These are phyloP conservation scores for Cryptocheilus praepositus DNA, from an alignment of 2,888 invertebrate genomes.

Conservation along the genomic window DNA sequence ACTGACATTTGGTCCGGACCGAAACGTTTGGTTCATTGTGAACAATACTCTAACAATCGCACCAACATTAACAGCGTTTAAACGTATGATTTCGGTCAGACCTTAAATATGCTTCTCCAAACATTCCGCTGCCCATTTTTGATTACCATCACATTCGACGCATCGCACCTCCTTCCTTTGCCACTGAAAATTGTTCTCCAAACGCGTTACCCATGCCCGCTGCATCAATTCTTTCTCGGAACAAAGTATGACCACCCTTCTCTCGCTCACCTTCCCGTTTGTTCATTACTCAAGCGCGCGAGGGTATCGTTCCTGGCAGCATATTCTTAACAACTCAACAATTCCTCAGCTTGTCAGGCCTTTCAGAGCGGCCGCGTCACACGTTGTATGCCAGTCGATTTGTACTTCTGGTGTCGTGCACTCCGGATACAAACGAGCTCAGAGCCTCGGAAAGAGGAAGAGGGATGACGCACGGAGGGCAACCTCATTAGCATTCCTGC, in stretches of 20 bases:
- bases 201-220: background rate
- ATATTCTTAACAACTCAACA: constrained; percentile 25
- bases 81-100: no score
- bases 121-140: no score
- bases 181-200: no score
- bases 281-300: background rate
- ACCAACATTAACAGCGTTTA: no score
- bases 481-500: constrained; percentile 50
- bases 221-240: background rate
- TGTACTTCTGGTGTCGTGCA: constrained; percentile 22
- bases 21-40: no score
- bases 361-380: constrained; percentile 19
- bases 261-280: background rate
- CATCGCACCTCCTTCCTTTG: no score
- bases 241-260: background rate
- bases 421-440: constrained; percentile 28
- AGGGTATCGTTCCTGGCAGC: background rate
- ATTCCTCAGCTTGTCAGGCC: constrained; percentile 33
- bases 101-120: no score
- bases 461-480: background rate
- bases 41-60: no score
- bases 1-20: no score
- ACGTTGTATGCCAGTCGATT: constrained; percentile 34
- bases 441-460: background rate
- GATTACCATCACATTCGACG: no score